A percentile compares a stretch with the other conserved stretches of the same genome.
Conservation (phyloP, 2,797 vertebrate species). For the Chiropotes sagulatus region DNA sequence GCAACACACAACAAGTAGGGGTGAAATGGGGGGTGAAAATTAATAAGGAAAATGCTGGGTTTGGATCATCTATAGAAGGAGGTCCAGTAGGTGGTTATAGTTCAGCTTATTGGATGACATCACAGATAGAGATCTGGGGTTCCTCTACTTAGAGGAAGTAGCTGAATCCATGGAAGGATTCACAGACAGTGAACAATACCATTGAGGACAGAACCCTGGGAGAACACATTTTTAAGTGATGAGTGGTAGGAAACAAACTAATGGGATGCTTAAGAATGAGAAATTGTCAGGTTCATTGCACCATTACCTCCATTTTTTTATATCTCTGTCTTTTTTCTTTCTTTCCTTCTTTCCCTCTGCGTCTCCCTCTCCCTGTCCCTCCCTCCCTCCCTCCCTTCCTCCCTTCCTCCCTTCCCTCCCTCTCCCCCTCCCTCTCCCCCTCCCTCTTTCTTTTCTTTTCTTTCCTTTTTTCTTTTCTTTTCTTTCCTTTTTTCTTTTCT, state of each 20-base stretch:
- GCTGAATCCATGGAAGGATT: not conserved
- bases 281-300: not conserved
- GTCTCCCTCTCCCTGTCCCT: too few relatives aligned
- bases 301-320: not conserved
- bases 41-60: not conserved
- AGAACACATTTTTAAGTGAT: not conserved
- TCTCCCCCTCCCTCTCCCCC: too few relatives aligned
- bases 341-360: too few relatives aligned
- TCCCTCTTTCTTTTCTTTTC: not conserved
- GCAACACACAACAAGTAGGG: not conserved
- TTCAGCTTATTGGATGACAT: not conserved
- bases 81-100: not conserved
- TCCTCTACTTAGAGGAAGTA: not conserved
- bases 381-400: too few relatives aligned
- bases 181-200: not conserved
- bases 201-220: not conserved
- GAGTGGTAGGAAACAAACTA: not conserved
- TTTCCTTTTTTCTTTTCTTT: not conserved
- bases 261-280: not conserved
- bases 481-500: not conserved
- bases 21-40: not conserved
- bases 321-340: not conserved
- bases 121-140: not conserved
- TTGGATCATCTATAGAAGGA: not conserved
- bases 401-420: too few relatives aligned